These are phyloP conservation scores for Natator depressus DNA, from an alignment of 2,113 vertebrate genomes.

Conservation along the genomic window DNA sequence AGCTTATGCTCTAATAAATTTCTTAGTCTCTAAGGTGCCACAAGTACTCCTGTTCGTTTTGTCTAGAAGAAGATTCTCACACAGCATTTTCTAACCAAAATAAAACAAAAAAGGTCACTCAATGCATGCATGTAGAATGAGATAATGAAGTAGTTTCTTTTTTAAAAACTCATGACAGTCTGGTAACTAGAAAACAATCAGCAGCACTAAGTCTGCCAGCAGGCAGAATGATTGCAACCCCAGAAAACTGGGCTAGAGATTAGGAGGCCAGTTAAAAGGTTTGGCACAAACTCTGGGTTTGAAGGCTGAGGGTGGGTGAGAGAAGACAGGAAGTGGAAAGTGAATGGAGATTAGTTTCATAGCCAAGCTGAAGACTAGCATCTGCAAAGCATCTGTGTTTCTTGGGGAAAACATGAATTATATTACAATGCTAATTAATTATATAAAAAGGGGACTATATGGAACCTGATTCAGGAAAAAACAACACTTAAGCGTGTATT, in stretches of 20 bases:
- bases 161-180: no score
- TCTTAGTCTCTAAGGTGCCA: no score
- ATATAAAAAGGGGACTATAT: not conserved
- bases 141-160: not conserved
- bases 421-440: not conserved
- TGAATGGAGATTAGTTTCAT: not conserved
- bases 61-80: not conserved
- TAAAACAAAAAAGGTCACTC: not conserved
- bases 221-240: not conserved
- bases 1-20: no score
- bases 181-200: not conserved
- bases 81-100: not conserved
- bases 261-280: slow-evolving; percentile 35
- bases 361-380: not conserved
- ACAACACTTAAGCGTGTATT: not conserved
- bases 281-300: slow-evolving; percentile 19
- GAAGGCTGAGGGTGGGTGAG: slow-evolving; percentile 6
- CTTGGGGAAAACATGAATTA: fast-evolving
- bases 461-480: not conserved
- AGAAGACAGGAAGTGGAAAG: slow-evolving; percentile 28
- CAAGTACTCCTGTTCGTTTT: no score
- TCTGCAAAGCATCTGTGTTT: not conserved
- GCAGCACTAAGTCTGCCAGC: slow-evolving; percentile 57
- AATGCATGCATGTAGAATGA: not conserved
- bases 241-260: not conserved